A percentile compares a stretch with the other conserved stretches of the same genome.
Evolutionary conservation across 2,113 vertebrate species (phyloP).

Genomic region (Columba livia): DNA sequence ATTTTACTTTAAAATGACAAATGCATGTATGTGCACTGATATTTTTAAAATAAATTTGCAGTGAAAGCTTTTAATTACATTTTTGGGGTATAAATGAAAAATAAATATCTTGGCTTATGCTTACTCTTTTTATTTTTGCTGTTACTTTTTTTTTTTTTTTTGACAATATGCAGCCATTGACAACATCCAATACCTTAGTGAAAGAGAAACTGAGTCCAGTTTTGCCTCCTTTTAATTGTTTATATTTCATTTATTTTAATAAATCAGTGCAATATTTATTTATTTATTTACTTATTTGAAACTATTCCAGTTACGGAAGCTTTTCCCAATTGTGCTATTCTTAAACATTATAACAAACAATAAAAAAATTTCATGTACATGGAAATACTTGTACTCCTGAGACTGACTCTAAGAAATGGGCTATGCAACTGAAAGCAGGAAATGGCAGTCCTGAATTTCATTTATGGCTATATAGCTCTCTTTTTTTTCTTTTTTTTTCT

Average conservation of each 20-base stretch:
- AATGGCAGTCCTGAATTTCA: background rate
- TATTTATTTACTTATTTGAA: background rate
- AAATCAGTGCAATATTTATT: background rate
- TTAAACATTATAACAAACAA: background rate
- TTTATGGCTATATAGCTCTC: background rate
- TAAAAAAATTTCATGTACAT: background rate
- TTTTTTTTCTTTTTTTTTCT: background rate
- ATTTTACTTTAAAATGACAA: background rate
- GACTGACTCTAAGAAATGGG: background rate
- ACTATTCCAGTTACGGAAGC: background rate
- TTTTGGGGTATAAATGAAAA: background rate
- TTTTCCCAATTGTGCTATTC: background rate
- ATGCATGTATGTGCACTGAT: background rate
- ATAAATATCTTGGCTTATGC: background rate
- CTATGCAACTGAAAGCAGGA: background rate
- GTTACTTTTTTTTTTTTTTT: background rate
- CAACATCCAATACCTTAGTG: background rate
- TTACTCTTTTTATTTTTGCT: background rate
- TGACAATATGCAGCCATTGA: background rate
- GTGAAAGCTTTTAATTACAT: background rate
- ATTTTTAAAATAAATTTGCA: background rate
- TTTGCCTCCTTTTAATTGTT: background rate
- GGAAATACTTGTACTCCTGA: background rate
- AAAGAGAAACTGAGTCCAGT: background rate
- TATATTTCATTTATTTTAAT: background rate